These are phyloP conservation scores for Sminthurides aquaticus DNA, from an alignment of 2,888 invertebrate genomes.

Conservation along the genomic window DNA sequence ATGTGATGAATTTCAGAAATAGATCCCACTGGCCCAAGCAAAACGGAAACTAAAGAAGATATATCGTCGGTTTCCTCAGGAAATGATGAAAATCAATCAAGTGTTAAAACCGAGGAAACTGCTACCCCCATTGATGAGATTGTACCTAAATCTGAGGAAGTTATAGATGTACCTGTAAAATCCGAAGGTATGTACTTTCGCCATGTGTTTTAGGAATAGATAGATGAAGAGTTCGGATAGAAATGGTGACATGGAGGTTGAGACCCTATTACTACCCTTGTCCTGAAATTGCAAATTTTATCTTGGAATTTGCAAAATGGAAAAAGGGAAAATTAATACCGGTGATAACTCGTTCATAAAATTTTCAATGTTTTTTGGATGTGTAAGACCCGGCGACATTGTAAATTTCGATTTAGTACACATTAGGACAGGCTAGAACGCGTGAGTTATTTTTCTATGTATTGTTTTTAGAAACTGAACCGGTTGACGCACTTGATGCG, in stretches of 20 bases:
- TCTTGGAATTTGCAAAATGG: too few species aligned
- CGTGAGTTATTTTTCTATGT: too few species aligned
- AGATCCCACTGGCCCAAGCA: neutral
- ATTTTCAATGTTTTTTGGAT: neutral
- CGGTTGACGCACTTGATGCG: neutral
- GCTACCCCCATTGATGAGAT: neutral
- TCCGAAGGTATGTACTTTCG: constrained; percentile 2
- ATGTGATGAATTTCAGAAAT: too few species aligned
- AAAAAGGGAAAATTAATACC: neutral
- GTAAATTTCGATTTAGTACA: neutral
- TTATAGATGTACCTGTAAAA: neutral
- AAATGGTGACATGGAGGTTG: too few species aligned
- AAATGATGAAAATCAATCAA: neutral
- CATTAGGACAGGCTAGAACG: too few species aligned
- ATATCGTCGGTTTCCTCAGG: too few species aligned
- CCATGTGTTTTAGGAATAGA: too few species aligned
- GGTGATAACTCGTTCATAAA: neutral
- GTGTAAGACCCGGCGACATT: neutral
- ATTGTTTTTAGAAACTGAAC: neutral
- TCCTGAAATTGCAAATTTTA: too few species aligned
- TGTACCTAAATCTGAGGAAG: neutral
- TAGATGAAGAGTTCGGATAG: too few species aligned
- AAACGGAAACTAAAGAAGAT: too few species aligned
- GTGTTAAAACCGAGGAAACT: neutral
- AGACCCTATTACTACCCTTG: too few species aligned